Base-by-base conservation (phyloP, 1,140 invertebrate species). In the Oedothorax gibbosus region DNA sequence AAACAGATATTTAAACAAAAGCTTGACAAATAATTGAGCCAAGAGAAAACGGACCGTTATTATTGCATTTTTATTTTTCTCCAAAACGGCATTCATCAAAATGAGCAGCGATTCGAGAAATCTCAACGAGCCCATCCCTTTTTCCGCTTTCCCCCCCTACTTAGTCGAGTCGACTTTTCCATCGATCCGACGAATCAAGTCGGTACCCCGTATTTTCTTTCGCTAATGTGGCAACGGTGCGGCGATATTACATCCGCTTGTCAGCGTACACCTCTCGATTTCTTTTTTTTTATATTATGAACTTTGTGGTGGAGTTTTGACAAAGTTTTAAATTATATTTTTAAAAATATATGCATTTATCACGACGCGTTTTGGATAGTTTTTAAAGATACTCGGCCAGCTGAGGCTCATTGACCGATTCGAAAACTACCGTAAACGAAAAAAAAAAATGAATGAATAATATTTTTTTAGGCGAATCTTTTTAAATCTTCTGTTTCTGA, bases 211-310 rank as follows among this genome's bases (percentile, higher is more conserved):
- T 51, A 50, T 56, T 21, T 56, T 35, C 53, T 18, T 79, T 64
- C 64, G 62, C 76, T 79, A 79, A 79, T 79, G 62, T 79, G 76
- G 76, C 76, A 79, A 79, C 76, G 64, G 76, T 66, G 64, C 50
- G 18, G 68, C 64, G 64, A 79, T 79, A 79, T 79, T 79, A 79
- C 64, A 79, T 79, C 76, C 76, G 76, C 57, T 53, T 79, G 76
- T 79, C 76, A 79, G 65, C 76, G 76, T 68, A 18, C 51, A 18
- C 49, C 20, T 18, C 62, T 7, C 20, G n/a, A 51, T 14, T 14
- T 12, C 15, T 68, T 79, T 49, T 73, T 35, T 57, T 75, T 57
- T 51, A 12, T 71, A 51, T 51, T 69, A 35, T 35, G 35, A 35
- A 35, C 35, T 35, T 35, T 35, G 5, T 35, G 35, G 35, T 35